Conservation (phyloP, 1,140 invertebrate genomes). For the Holcopasites calliopsidis region DNA sequence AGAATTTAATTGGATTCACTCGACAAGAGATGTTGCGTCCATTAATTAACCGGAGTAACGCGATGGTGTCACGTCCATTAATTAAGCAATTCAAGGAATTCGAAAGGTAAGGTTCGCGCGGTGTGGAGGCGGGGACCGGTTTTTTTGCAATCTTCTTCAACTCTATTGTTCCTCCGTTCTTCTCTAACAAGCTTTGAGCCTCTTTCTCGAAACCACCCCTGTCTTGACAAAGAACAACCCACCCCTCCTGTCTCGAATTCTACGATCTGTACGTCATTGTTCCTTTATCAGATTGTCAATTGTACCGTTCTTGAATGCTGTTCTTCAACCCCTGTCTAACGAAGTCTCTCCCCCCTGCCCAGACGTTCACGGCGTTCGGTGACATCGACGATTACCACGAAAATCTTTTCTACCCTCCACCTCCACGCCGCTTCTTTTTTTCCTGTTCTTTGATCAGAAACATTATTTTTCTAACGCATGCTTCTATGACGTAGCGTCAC, state of each 20-base stretch:
- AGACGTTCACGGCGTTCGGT: not conserved
- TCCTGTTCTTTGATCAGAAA: slow-evolving; percentile 63
- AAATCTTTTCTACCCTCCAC: slow-evolving; percentile 53
- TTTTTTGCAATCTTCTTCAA: slow-evolving; percentile 42
- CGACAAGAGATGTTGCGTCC: slow-evolving; percentile 20
- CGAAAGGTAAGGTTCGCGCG: slow-evolving; percentile 62
- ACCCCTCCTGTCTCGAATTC: not conserved
- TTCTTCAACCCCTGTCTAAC: not conserved
- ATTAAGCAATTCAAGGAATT: slow-evolving; percentile 39
- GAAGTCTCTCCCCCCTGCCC: not conserved
- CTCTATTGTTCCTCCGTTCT: not conserved
- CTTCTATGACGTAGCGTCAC: slow-evolving; percentile 57
- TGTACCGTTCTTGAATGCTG: slow-evolving; percentile 11
- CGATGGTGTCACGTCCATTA: slow-evolving; percentile 49
- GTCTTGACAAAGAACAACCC: not conserved
- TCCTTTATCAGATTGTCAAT: not conserved
- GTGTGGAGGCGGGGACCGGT: slow-evolving; percentile 75
- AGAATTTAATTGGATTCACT: slow-evolving; percentile 1
- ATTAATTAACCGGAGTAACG: slow-evolving; percentile 39
- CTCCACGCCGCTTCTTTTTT: slow-evolving; percentile 68
- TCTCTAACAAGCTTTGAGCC: slow-evolving; percentile 22
- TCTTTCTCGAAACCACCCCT: not conserved
- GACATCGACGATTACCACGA: slow-evolving; percentile 12
- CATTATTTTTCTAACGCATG: slow-evolving; percentile 75
- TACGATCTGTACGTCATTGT: not conserved